These are phyloP conservation scores for Exephanes ischioxanthus DNA, from an alignment of 2,888 invertebrate species.

Conservation along the genomic window DNA sequence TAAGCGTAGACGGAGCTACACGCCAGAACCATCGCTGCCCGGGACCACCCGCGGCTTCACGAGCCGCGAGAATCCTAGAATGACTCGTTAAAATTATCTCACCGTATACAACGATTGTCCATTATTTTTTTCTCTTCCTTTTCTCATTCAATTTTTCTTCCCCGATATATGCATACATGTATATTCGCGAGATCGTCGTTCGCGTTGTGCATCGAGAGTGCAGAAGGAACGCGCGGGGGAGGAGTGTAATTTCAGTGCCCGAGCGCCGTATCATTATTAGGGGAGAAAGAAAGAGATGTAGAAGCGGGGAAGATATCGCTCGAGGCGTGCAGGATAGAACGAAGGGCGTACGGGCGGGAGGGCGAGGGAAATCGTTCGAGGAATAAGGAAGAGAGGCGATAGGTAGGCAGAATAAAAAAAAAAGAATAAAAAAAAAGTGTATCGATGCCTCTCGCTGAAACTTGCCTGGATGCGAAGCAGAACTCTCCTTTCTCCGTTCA, in stretches of 20 bases:
- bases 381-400: constrained; percentile 33
- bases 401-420: constrained; percentile 20
- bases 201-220: constrained; percentile 28
- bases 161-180: constrained; percentile 9
- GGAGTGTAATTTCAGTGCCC: constrained; percentile 48
- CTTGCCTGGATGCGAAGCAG: constrained; percentile 10
- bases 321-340: constrained; percentile 40
- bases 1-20: constrained; percentile 15
- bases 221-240: background rate
- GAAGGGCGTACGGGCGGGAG: constrained; percentile 20
- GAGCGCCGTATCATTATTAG: constrained; percentile 60
- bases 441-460: constrained; percentile 21
- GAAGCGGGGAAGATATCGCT: constrained; percentile 13
- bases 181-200: constrained; percentile 5
- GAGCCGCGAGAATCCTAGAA: constrained; percentile 62
- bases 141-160: constrained; percentile 12
- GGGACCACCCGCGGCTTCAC: constrained; percentile 62
- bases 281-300: constrained; percentile 30
- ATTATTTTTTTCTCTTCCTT: background rate
- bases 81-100: constrained; percentile 67
- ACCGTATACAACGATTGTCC: constrained; percentile 39
- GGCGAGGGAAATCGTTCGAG: constrained; percentile 20
- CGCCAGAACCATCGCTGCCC: background rate
- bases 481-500: constrained; percentile 37
- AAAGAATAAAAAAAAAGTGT: constrained; percentile 17